phyloP scores from a whole-genome alignment of 2,888 invertebrate genomes.

The Tubiluchus corallicola region DNA sequence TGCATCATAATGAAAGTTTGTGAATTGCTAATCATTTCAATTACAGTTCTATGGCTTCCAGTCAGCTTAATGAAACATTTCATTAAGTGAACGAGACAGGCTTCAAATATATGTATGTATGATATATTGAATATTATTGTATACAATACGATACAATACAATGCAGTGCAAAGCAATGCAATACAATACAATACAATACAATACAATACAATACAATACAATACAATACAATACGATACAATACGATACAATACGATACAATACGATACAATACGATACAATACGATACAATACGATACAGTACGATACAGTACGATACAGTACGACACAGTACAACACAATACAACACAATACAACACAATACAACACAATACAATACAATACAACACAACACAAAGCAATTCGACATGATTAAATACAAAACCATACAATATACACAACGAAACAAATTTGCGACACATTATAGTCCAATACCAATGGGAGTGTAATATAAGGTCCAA shows the following conservation, averaged over 20 bases:
- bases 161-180: not conserved
- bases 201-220: not conserved
- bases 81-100: too few relatives aligned
- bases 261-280: not conserved
- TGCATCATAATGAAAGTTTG: too few relatives aligned
- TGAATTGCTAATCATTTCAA: too few relatives aligned
- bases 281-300: constrained; percentile 3
- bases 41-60: too few relatives aligned
- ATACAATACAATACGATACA: constrained; percentile 1
- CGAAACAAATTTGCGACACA: too few relatives aligned
- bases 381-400: constrained; percentile 3
- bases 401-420: not conserved
- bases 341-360: constrained; percentile 3
- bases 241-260: constrained; percentile 3
- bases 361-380: not conserved
- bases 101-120: too few relatives aligned
- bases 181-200: constrained; percentile 3
- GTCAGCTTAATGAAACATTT: too few relatives aligned
- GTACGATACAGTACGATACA: constrained; percentile 3
- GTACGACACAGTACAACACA: constrained; percentile 3
- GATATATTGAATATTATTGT: too few relatives aligned
- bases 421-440: not conserved
- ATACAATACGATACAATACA: constrained; percentile 3
- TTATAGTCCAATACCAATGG: too few relatives aligned
- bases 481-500: too few relatives aligned